These are phyloP conservation scores for Chaenocephalus aceratus DNA, from an alignment of 2,113 vertebrate genomes.

Conservation along the genomic window DNA sequence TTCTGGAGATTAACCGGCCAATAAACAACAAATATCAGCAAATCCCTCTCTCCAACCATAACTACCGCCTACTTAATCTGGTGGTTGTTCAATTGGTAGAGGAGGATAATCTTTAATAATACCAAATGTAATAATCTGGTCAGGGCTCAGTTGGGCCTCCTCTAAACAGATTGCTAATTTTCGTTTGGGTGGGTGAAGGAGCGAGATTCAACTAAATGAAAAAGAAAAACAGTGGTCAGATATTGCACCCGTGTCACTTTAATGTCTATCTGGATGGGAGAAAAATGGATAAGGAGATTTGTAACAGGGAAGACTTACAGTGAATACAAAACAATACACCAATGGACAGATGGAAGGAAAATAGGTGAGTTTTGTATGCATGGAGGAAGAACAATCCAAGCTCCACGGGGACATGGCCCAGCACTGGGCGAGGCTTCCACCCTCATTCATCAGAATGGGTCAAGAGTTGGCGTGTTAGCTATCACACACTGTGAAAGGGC, in stretches of 20 bases:
- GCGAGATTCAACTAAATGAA: slow-evolving; percentile 13
- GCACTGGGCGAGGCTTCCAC: slow-evolving; percentile 3
- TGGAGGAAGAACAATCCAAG: slow-evolving; percentile 11
- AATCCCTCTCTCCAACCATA: background rate
- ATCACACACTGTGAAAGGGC: slow-evolving; percentile 60
- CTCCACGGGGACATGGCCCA: background rate
- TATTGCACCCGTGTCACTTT: background rate
- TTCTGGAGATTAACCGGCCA: slow-evolving; percentile 25
- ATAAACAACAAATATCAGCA: slow-evolving; percentile 25
- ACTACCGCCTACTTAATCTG: slow-evolving; percentile 43
- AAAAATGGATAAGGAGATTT: background rate
- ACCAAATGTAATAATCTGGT: slow-evolving; percentile 56
- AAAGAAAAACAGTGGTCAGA: background rate
- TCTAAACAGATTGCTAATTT: slow-evolving; percentile 58
- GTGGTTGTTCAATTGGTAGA: slow-evolving; percentile 37
- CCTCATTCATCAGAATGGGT: slow-evolving; percentile 66
- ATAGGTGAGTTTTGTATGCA: slow-evolving; percentile 13
- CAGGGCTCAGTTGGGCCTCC: slow-evolving; percentile 20
- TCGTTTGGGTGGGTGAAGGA: background rate
- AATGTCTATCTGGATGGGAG: too few species aligned
- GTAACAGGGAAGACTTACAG: background rate
- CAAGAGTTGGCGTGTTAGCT: slow-evolving; percentile 58
- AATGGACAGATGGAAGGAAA: slow-evolving; percentile 2
- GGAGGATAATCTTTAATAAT: slow-evolving; percentile 64
- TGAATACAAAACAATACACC: background rate